phyloP scores from a whole-genome alignment of 1,140 invertebrate genomes.

The Zaprionus tsacasi region DNA sequence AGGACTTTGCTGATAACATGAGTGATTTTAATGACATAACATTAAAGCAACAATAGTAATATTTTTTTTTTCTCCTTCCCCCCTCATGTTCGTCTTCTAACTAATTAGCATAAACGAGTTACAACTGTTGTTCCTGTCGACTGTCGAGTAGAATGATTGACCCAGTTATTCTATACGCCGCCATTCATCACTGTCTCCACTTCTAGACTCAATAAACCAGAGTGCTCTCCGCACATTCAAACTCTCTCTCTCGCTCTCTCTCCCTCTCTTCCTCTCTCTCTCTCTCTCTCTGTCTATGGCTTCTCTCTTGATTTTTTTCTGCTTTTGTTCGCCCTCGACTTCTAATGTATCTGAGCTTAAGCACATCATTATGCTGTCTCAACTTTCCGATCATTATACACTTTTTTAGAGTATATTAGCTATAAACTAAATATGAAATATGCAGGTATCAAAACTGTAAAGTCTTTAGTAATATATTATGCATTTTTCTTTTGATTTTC shows the following conservation, averaged over 20 bases:
- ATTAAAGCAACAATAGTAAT: background rate
- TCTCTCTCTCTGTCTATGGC: background rate
- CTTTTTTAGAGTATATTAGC: background rate
- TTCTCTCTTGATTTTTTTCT: background rate
- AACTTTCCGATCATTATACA: slow-evolving; percentile 56
- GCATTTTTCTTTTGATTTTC: no score
- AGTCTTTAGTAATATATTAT: no score
- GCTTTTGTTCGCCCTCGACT: background rate
- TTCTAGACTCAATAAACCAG: slow-evolving; percentile 19
- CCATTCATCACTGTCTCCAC: slow-evolving; percentile 35
- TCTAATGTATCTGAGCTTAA: slow-evolving; percentile 23
- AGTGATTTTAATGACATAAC: background rate
- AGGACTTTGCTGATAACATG: background rate
- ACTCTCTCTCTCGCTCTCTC: background rate
- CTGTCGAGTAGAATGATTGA: slow-evolving; percentile 24
- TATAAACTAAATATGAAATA: background rate
- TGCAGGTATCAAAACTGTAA: no score
- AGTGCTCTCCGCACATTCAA: slow-evolving; percentile 5
- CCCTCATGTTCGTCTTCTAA: background rate
- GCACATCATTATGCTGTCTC: slow-evolving; percentile 64
- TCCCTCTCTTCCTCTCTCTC: background rate
- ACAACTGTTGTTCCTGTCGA: slow-evolving; percentile 11
- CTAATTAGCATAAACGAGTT: slow-evolving; percentile 15
- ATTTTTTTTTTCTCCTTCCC: background rate
- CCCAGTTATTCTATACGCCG: slow-evolving; percentile 11